A percentile compares a stretch with the other conserved stretches of the same genome.
These are phyloP conservation scores for Eonycteris spelaea DNA, from an alignment of 2,113 vertebrate species.

Conservation along the genomic window DNA sequence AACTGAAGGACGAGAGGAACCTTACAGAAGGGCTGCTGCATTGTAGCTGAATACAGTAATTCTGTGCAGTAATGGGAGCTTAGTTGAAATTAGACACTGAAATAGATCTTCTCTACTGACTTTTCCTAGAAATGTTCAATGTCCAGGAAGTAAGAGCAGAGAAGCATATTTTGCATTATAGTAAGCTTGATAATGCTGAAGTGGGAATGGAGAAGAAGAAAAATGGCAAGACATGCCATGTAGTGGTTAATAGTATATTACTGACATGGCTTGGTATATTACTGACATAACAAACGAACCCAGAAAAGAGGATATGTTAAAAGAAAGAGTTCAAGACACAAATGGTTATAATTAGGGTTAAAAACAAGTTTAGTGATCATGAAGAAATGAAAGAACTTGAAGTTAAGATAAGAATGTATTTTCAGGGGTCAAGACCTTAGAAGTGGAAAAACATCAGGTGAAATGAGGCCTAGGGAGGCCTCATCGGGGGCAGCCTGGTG, in stretches of 20 bases:
- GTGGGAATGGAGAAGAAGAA: not conserved
- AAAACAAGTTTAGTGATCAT: not conserved
- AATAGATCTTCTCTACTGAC: not conserved
- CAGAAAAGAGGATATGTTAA: not conserved
- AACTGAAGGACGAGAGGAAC: not conserved
- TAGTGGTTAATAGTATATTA: not conserved
- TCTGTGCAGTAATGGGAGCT: not conserved
- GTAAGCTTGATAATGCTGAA: not conserved
- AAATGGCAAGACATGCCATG: not conserved
- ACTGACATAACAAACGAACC: not conserved
- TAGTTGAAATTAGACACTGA: not conserved
- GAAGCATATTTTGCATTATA: not conserved
- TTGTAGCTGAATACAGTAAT: not conserved
- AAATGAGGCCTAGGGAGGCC: not conserved
- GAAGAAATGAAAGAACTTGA: not conserved
- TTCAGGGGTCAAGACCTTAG: not conserved
- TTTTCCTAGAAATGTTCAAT: not conserved
- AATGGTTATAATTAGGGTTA: not conserved
- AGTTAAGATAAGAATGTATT: not conserved
- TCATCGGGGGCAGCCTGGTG: rapidly evolving
- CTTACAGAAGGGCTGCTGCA: not conserved
- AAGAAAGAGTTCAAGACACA: not conserved
- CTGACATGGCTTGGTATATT: not conserved
- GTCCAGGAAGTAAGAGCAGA: not conserved
- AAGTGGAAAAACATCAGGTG: not conserved